phyloP scores from a whole-genome alignment of 2,888 invertebrate species.

The Strigamia transsilvanica region DNA sequence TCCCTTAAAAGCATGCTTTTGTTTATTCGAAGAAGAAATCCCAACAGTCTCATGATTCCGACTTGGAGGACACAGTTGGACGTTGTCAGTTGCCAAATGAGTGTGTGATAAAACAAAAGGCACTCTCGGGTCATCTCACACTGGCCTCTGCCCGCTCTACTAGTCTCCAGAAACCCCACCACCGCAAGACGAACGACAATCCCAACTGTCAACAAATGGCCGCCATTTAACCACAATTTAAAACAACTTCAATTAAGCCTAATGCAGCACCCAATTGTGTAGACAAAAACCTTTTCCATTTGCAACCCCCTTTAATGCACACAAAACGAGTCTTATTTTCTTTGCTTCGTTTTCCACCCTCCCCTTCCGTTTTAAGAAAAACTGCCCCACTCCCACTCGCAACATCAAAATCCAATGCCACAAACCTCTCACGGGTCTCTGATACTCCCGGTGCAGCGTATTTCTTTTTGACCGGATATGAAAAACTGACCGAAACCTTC shows the following conservation, averaged over 20 bases:
- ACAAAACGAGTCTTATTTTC: not conserved
- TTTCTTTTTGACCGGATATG: conserved; percentile 42
- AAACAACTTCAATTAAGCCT: conserved; percentile 42
- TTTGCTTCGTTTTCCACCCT: not conserved
- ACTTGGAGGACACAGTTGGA: conserved; percentile 39
- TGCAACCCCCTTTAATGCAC: not conserved
- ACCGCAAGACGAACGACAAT: conserved; percentile 23
- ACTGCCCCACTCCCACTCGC: not conserved
- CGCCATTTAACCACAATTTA: conserved; percentile 33
- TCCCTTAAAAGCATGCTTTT: conserved; percentile 40
- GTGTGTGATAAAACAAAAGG: conserved; percentile 41
- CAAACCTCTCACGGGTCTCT: conserved; percentile 1
- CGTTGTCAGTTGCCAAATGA: conserved; percentile 40
- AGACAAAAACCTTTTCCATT: conserved; percentile 18
- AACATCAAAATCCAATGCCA: conserved; percentile 9
- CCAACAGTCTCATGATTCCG: conserved; percentile 13
- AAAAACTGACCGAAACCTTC: conserved; percentile 41
- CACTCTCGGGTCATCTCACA: conserved; percentile 44
- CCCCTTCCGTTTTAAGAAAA: no score
- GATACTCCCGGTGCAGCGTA: conserved; percentile 6
- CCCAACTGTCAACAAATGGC: conserved; percentile 36
- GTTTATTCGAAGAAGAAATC: conserved; percentile 33
- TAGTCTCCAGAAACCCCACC: not conserved
- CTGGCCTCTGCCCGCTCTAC: conserved; percentile 35
- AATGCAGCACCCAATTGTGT: not conserved